Base-by-base conservation (phyloP, 1,140 invertebrate species). In the Drosophila aff. region DNA sequence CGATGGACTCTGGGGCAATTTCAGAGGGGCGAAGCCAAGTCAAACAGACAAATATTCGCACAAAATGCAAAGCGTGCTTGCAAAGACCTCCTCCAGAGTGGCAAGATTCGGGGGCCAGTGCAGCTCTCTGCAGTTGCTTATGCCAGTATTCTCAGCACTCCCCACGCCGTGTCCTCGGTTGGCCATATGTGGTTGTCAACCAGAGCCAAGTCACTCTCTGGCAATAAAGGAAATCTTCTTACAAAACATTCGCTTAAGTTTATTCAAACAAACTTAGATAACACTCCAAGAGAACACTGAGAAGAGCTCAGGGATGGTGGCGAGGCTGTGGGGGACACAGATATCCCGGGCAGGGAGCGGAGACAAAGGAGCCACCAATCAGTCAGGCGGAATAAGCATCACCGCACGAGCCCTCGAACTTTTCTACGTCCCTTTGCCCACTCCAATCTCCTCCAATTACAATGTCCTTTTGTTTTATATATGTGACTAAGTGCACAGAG, bases 231-330 rank as follows among this genome's bases (percentile, higher is more conserved):
- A 90, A 90, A 85, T 90, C 85, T 90, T 90, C 85, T 90, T 90
- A 90, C 85, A 90, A 90, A 90, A 90, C 85, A 90, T 90, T 90
- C 85, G 85, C 82, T 90, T 90, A 90, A 90, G 85, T 90, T 90
- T 90, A 90, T 90, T 90, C 85, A 90, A 90, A 90, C 85, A 90
- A 90, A 90, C 85, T 89, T 90, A 85, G 84, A 89, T 90, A 89
- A 84, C 81, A 77, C 72, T 87, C 79, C 23, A 61, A 59, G 50
- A 69, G 36, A 47, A 71, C 41, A 59, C 23, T 52, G 26, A 40
- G 26, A 49, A 3, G 50, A 26, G 6, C 23, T 21, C 44, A 13
- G 28, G 36, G 40, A 16, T 18, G 21, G 36, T 33, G 28, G 21
- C 9, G 10, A 9, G 41, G 60, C 15, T 15, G 36, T 23, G 53